A percentile compares a stretch with the other conserved stretches of the same genome.
Conservation (phyloP, 64 coral and sea anemone species). For the Stichodactyla helianthus region DNA sequence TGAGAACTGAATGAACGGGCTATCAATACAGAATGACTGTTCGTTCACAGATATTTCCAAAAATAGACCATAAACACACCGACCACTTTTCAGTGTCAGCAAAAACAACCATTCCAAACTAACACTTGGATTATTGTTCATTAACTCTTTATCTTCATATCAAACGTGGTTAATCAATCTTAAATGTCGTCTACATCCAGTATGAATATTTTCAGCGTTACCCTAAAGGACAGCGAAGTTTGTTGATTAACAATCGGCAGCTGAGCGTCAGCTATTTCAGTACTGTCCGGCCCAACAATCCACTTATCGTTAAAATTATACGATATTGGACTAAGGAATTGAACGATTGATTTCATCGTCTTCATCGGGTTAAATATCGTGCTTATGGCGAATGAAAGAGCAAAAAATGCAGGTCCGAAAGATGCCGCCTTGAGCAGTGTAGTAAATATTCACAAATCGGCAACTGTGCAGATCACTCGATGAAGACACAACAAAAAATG, state of each 20-base stretch:
- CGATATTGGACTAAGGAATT: background rate
- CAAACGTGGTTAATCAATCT: background rate
- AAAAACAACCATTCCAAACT: background rate
- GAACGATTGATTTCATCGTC: background rate
- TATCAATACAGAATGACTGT: no score
- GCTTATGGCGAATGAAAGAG: background rate
- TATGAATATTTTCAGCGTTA: background rate
- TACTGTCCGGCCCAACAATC: background rate
- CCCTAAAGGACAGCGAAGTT: background rate
- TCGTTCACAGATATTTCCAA: no score
- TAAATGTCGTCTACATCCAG: background rate
- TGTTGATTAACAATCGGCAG: no score
- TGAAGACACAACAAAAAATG: no score
- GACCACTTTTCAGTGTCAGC: no score
- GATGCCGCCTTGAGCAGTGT: background rate
- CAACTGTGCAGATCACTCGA: no score
- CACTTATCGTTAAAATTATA: background rate
- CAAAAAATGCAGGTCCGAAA: background rate
- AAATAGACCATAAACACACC: no score
- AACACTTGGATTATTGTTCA: background rate
- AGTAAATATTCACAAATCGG: no score
- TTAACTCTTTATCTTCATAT: background rate
- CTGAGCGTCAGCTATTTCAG: background rate
- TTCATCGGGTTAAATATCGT: background rate
- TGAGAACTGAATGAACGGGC: background rate